Conservation (phyloP, 2,797 vertebrate genomes). For the Eurystomus glaucurus region DNA sequence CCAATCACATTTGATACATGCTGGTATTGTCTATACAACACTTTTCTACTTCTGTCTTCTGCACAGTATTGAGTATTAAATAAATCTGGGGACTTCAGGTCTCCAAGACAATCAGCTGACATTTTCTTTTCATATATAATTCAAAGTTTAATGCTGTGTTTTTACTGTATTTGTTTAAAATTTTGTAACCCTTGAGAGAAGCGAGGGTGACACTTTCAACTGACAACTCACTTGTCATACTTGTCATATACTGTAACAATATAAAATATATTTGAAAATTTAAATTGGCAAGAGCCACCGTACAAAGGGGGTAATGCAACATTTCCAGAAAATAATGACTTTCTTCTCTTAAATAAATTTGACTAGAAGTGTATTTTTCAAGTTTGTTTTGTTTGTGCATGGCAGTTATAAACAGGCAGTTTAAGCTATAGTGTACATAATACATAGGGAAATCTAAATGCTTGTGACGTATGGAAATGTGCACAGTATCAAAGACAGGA, state of each 20-base stretch:
- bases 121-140: background rate
- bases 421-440: background rate
- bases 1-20: background rate
- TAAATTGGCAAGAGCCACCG: background rate
- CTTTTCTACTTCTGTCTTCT: background rate
- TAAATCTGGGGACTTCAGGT: background rate
- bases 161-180: background rate
- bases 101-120: background rate
- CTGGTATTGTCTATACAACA: background rate
- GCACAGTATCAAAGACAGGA: background rate
- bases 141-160: background rate
- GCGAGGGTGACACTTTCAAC: background rate
- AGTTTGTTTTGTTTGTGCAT: background rate
- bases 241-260: background rate
- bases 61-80: background rate
- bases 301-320: background rate
- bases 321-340: background rate
- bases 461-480: background rate
- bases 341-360: slow-evolving; percentile 46
- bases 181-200: background rate
- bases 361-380: background rate
- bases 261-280: slow-evolving; percentile 26
- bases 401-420: background rate
- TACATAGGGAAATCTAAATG: background rate
- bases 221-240: background rate